Evolutionary conservation across 2,113 vertebrate species (phyloP).

Genomic region (Amia ocellicauda): DNA sequence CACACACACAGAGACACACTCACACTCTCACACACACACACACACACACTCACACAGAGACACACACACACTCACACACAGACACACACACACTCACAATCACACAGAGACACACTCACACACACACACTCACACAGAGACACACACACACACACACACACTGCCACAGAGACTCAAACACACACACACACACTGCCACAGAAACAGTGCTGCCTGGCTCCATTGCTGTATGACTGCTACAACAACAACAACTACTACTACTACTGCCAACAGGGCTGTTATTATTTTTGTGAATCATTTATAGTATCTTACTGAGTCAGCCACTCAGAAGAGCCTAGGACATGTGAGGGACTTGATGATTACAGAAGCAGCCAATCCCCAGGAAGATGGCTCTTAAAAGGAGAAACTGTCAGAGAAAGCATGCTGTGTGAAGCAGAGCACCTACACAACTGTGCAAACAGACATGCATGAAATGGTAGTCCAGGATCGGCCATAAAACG

Average conservation of each 20-base stretch:
- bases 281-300: constrained; percentile 12
- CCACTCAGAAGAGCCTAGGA: background rate
- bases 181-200: too few relatives aligned
- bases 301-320: background rate
- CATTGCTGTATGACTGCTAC: background rate
- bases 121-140: constrained; percentile 27
- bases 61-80: constrained; percentile 26
- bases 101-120: constrained; percentile 28
- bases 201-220: background rate
- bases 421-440: too few relatives aligned
- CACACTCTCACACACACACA: constrained; percentile 10
- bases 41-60: constrained; percentile 29
- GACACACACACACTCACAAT: constrained; percentile 3
- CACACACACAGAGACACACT: constrained; percentile 16
- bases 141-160: constrained; percentile 7
- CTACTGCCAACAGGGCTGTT: background rate
- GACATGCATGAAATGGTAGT: too few relatives aligned
- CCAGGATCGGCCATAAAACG: too few relatives aligned
- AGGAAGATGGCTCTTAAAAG: too few relatives aligned
- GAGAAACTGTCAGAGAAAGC: too few relatives aligned
- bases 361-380: too few relatives aligned
- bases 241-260: too few relatives aligned
- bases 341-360: background rate
- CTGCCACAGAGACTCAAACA: too few relatives aligned
- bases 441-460: too few relatives aligned